Evolutionary conservation across 2,888 invertebrate species (phyloP), one percentile per base, ranked within the genome.

Genomic region (Drosophila paranaensis): DNA sequence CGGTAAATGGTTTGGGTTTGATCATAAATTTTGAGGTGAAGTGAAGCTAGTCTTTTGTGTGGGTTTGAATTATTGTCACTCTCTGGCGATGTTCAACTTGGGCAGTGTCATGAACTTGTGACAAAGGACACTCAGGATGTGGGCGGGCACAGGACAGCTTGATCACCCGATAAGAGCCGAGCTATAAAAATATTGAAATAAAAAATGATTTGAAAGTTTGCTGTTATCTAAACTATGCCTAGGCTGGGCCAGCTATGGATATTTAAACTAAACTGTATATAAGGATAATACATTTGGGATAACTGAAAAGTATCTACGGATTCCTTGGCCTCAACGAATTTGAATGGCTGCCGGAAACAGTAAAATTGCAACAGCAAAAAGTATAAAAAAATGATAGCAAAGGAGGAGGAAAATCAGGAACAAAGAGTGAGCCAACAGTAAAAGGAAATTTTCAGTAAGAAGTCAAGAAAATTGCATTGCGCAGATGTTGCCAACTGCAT

Each of bases 401-500:
- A 25, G 13, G 25, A 25, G n/a, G 25, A 53, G 25, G 61, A 62
- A 71, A 63, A 74, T 67, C 69, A 68, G 63, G 54, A 54, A 33
- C 45, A 63, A 56, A 55, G 51, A 66, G 62, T 55, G 71, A 54
- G 46, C 46, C 61, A 61, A 16, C 46, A 74, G 64, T 56, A 67
- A 72, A 72, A 68, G 64, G 40, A 83, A 63, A 75, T 83, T 72
- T 68, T 71, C 78, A 53, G 57, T 58, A 62, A 67, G 58, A 66
- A 76, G 86, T 77, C 51, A 67, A 65, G 79, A 72, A 89, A 90
- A 88, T 87, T 89, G 85, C 88, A 90, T 81, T 88, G 76, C 81
- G 77, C 90, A 87, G 89, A 77, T 90, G 88, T 87, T 89, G 81
- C 89, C 88, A 83, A 86, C 77, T 86, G 73, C 67, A 67, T 16